phyloP scores from a whole-genome alignment of 2,888 invertebrate genomes.

The Caenorhabditis panamensis region DNA sequence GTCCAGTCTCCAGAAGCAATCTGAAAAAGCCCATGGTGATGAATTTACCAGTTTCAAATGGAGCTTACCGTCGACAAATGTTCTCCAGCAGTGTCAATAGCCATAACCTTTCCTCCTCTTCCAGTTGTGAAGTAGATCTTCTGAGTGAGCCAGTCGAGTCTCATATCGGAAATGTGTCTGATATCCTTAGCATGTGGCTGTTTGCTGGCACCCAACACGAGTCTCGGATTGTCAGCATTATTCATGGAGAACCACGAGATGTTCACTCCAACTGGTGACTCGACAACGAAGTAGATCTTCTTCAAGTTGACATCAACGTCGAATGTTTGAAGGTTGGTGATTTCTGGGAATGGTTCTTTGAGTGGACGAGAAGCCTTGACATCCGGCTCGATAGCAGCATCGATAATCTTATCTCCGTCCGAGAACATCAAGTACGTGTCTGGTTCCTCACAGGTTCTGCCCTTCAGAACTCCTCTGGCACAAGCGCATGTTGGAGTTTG shows the following conservation, averaged over 20 bases:
- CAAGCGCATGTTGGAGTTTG: conserved; percentile 89
- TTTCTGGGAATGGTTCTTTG: conserved; percentile 72
- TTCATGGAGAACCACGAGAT: conserved; percentile 81
- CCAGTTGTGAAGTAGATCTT: conserved; percentile 99
- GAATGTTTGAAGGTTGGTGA: conserved; percentile 78
- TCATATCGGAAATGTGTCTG: conserved; percentile 80
- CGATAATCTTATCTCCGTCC: conserved; percentile 93
- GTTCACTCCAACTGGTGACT: conserved; percentile 79
- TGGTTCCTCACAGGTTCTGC: conserved; percentile 84
- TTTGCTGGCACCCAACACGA: conserved; percentile 73
- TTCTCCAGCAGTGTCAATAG: conserved; percentile 67
- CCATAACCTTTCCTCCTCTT: conserved; percentile 86
- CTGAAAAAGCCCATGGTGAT: conserved; percentile 2
- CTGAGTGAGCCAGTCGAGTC: conserved; percentile 94
- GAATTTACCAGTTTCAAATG: background rate
- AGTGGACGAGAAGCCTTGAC: conserved; percentile 66
- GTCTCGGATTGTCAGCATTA: conserved; percentile 76
- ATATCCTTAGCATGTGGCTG: conserved; percentile 66
- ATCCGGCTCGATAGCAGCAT: conserved; percentile 86
- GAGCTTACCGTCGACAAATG: conserved; percentile 62
- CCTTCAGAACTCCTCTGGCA: conserved; percentile 88
- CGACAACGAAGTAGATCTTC: conserved; percentile 77
- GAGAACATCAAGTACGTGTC: conserved; percentile 94
- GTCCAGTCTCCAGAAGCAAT: conserved; percentile 94
- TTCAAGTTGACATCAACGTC: conserved; percentile 80